phyloP scores from a whole-genome alignment of 2,797 vertebrate genomes.

The Perdix hodgsoniae region DNA sequence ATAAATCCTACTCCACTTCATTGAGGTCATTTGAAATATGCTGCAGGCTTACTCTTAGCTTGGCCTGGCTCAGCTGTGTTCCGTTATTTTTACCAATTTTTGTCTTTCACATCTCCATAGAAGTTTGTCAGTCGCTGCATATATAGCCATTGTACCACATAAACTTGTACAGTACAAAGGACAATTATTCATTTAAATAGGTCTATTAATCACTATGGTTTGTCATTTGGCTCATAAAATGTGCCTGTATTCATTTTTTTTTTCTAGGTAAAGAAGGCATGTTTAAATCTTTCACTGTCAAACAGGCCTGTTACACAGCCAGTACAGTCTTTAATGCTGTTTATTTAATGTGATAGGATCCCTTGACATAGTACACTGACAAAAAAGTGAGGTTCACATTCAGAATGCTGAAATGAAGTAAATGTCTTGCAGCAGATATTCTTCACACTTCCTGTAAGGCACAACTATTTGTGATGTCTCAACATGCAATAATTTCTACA shows the following conservation, averaged over 20 bases:
- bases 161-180: neutral
- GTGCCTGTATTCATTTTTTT: conserved; percentile 60
- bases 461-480: neutral
- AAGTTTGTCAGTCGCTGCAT: conserved; percentile 39
- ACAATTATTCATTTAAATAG: conserved; percentile 62
- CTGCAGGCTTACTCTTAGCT: neutral
- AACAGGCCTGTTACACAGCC: conserved; percentile 43
- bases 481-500: neutral
- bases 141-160: conserved; percentile 21
- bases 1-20: neutral
- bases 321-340: conserved; percentile 56
- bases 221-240: conserved; percentile 51
- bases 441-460: neutral
- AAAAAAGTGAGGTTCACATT: conserved; percentile 62
- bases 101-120: conserved; percentile 28
- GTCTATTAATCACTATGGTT: conserved; percentile 61
- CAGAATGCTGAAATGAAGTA: conserved; percentile 56
- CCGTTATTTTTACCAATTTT: conserved; percentile 45
- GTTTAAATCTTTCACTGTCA: conserved; percentile 63
- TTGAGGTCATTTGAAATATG: neutral
- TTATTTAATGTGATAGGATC: conserved; percentile 69
- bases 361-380: conserved; percentile 56
- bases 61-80: conserved; percentile 30
- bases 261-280: conserved; percentile 10
- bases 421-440: conserved; percentile 16